Percentiles rank a stretch among this genome's conserved stretches.
Evolutionary conservation across 2,113 vertebrate genomes (phyloP).

Genomic region (Phalacrocorax carbo): DNA sequence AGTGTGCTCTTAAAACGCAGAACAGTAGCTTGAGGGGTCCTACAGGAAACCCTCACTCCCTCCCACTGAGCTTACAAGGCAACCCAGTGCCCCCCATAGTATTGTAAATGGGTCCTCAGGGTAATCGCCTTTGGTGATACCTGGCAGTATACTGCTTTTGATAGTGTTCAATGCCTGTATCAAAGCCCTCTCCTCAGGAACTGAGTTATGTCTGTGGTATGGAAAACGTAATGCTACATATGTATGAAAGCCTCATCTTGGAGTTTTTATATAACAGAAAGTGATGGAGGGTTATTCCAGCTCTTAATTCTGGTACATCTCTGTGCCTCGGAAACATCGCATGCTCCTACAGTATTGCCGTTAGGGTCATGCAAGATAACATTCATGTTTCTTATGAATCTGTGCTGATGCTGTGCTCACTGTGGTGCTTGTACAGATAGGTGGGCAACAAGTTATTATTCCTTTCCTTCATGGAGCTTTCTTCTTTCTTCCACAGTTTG

Average conservation of each 20-base stretch:
- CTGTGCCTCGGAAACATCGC: background rate
- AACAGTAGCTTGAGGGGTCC: background rate
- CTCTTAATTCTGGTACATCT: background rate
- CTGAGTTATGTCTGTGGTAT: background rate
- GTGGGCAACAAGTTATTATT: background rate
- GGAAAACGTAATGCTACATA: background rate
- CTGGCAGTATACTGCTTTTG: background rate
- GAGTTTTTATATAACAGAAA: background rate
- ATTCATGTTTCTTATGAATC: background rate
- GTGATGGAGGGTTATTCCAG: background rate
- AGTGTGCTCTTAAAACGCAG: background rate
- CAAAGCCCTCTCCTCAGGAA: background rate
- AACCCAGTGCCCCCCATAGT: background rate
- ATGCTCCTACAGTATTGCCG: background rate
- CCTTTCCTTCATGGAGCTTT: background rate
- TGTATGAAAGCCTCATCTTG: background rate
- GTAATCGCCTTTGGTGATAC: background rate
- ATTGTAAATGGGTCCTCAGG: background rate
- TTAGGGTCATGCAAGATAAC: background rate
- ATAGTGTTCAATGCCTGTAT: background rate
- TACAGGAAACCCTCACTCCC: background rate
- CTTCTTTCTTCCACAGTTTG: conserved; percentile 79
- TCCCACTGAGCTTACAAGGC: background rate
- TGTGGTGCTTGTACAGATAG: background rate
- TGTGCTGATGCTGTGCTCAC: background rate